Percentiles rank a stretch among this genome's conserved stretches.
Conservation (phyloP, 1,140 invertebrate species). For the Sinella curviseta region DNA sequence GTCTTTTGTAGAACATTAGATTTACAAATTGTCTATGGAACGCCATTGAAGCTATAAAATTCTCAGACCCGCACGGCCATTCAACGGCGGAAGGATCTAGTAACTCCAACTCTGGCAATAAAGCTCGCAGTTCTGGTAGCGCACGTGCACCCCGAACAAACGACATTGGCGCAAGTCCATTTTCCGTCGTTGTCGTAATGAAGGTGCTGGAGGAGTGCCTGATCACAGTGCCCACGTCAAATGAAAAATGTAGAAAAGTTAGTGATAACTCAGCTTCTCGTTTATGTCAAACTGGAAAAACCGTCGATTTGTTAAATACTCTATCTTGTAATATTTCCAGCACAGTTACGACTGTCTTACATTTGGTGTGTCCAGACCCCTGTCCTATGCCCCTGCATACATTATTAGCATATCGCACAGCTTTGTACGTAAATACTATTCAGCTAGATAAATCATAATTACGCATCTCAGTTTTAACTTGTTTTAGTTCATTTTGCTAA, state of each 20-base stretch:
- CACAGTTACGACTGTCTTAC: constrained; percentile 33
- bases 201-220: constrained; percentile 39
- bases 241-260: constrained; percentile 24
- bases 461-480: too few species aligned
- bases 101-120: too few species aligned
- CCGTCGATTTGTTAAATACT: too few species aligned
- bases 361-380: constrained; percentile 28
- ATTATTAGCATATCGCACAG: constrained; percentile 39
- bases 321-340: too few species aligned
- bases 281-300: too few species aligned
- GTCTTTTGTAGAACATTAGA: constrained; percentile 34
- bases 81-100: neutral
- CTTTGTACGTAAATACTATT: neutral
- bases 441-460: too few species aligned
- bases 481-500: too few species aligned
- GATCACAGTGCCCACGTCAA: constrained; percentile 12
- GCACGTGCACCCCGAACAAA: neutral
- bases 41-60: constrained; percentile 14
- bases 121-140: neutral
- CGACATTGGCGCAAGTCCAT: neutral
- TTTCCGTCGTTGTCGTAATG: constrained; percentile 38
- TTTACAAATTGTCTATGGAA: constrained; percentile 46
- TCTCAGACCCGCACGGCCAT: neutral
- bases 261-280: neutral
- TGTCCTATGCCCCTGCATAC: constrained; percentile 38